These are phyloP conservation scores for Bungarus multicinctus DNA, from an alignment of 2,113 vertebrate genomes.

Conservation along the genomic window DNA sequence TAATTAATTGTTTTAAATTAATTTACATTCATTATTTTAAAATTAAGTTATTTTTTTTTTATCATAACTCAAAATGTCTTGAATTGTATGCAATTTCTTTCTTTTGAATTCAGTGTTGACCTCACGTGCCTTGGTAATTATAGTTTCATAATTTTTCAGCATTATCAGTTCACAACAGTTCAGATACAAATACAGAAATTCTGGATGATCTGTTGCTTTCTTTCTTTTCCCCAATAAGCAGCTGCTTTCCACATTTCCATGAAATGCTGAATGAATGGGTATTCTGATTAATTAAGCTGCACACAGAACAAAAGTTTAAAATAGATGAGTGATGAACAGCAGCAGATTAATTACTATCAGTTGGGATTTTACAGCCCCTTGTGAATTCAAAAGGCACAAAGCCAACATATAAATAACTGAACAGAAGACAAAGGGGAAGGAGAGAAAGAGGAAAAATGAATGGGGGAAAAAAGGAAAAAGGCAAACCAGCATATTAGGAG, in stretches of 20 bases:
- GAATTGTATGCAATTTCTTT: neutral
- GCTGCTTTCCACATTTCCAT: constrained; percentile 11
- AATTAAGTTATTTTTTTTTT: no score
- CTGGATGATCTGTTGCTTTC: neutral
- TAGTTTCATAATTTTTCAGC: neutral
- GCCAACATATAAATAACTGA: constrained; percentile 13
- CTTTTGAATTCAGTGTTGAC: neutral
- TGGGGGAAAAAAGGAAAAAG: neutral
- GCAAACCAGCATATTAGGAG: neutral
- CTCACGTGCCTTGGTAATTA: constrained; percentile 14
- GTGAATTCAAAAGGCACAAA: neutral
- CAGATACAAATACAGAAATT: neutral
- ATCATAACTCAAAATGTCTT: neutral
- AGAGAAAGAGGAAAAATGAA: neutral
- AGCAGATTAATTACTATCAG: neutral
- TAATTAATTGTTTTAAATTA: no score
- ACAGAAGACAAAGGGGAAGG: neutral
- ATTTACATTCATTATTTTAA: no score
- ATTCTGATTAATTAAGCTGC: neutral
- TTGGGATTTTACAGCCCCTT: constrained; percentile 32
- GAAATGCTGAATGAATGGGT: neutral
- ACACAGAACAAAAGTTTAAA: constrained; percentile 27
- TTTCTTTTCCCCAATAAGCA: neutral
- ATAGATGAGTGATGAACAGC: constrained; percentile 12
- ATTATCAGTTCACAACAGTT: neutral